phyloP scores from a whole-genome alignment of 53 echinoderm and acorn worm species.

The Paracentrotus lividus region DNA sequence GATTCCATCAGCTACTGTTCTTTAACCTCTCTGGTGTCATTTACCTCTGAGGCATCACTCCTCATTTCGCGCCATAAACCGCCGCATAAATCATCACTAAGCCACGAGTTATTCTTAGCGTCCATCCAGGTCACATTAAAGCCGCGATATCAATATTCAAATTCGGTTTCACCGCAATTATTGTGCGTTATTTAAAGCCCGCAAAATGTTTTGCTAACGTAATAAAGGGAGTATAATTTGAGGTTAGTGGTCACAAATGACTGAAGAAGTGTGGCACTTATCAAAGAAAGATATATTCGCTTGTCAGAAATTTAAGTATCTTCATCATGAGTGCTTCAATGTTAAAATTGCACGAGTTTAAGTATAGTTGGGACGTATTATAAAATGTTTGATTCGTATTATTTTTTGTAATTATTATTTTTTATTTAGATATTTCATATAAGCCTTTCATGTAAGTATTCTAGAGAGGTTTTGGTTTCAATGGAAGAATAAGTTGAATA shows the following conservation, averaged over 20 bases:
- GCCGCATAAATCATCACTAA: background rate
- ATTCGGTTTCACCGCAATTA: background rate
- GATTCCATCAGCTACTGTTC: background rate
- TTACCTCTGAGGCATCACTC: background rate
- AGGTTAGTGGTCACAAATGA: background rate
- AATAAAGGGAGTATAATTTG: background rate
- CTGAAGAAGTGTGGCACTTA: background rate
- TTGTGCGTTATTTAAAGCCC: background rate
- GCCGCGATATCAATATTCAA: slow-evolving; percentile 11
- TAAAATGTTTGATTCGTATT: no score
- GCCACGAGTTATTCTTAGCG: background rate
- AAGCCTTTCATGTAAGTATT: no score
- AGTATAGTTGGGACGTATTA: no score
- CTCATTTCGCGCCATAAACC: background rate
- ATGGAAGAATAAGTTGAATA: no score
- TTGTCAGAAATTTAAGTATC: background rate
- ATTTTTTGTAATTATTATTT: no score
- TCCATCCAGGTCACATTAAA: background rate
- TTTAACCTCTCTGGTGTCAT: background rate
- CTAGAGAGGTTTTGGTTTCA: no score
- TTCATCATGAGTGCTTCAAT: background rate
- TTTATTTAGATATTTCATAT: no score
- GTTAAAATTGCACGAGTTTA: no score
- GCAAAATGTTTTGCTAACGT: background rate
- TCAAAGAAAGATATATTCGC: background rate